These are phyloP conservation scores for Mesorhabditis belari DNA, from an alignment of 2,888 invertebrate species.

Conservation along the genomic window DNA sequence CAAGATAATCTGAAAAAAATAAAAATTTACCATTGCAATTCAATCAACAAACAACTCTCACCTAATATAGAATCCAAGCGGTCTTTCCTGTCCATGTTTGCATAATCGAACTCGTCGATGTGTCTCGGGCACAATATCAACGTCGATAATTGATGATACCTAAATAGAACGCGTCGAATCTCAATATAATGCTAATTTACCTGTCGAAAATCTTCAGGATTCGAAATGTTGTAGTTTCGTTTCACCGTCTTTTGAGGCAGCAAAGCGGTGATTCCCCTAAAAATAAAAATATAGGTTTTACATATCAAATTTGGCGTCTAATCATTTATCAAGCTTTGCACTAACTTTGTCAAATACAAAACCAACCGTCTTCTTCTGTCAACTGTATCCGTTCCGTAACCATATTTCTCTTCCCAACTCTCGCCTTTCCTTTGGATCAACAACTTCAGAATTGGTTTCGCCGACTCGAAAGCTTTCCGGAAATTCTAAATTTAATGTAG, in stretches of 20 bases:
- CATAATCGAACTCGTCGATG: slow-evolving; percentile 85
- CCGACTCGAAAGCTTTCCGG: slow-evolving; percentile 49
- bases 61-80: slow-evolving; percentile 91
- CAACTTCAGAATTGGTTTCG: slow-evolving; percentile 66
- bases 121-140: slow-evolving; percentile 95
- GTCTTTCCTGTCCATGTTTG: slow-evolving; percentile 90
- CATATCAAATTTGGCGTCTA: no score
- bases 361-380: slow-evolving; percentile 23
- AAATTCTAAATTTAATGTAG: slow-evolving; percentile 47
- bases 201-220: slow-evolving; percentile 96
- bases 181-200: slow-evolving; percentile 9
- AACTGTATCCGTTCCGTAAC: slow-evolving; percentile 71
- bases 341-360: not conserved
- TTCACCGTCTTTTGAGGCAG: slow-evolving; percentile 29
- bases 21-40: not conserved
- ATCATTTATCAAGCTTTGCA: no score
- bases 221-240: slow-evolving; percentile 67
- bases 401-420: slow-evolving; percentile 78
- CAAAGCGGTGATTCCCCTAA: slow-evolving; percentile 23
- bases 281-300: not conserved
- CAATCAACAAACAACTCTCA: slow-evolving; percentile 57
- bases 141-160: slow-evolving; percentile 98
- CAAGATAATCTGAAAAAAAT: not conserved
- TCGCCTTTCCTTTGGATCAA: slow-evolving; percentile 85
- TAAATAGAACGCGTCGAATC: slow-evolving; percentile 43